These are phyloP conservation scores for Echinarachnius parma DNA, from an alignment of 53 echinoderm and acorn worm genomes.

Conservation along the genomic window DNA sequence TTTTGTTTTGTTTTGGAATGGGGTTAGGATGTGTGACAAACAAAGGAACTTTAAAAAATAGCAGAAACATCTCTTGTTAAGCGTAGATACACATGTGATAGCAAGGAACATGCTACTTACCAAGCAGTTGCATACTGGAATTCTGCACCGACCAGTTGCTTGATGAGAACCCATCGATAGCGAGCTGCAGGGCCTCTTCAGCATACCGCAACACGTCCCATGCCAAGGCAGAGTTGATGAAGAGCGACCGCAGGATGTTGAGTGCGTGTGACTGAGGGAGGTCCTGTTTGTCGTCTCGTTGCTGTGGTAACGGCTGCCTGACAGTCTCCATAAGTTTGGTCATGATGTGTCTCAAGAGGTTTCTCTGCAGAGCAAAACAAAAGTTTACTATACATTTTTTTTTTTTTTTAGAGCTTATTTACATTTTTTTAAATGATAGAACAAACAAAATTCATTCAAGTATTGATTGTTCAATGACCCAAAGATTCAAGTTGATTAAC, in stretches of 20 bases:
- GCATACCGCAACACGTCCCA: conserved; percentile 70
- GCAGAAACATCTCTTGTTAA: too few species aligned
- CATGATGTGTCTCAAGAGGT: conserved; percentile 63
- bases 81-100: too few species aligned
- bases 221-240: conserved; percentile 70
- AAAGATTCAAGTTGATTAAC: too few species aligned
- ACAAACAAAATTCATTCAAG: too few species aligned
- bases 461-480: too few species aligned
- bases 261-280: conserved; percentile 86
- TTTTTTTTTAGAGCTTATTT: too few species aligned
- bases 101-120: conserved; percentile 46
- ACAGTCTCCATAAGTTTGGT: conserved; percentile 63
- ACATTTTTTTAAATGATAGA: too few species aligned
- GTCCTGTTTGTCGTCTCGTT: conserved; percentile 67
- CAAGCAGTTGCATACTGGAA: conserved; percentile 82
- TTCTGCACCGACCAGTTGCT: conserved; percentile 77
- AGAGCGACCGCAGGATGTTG: conserved; percentile 79
- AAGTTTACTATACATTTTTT: too few species aligned
- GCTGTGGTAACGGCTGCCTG: conserved; percentile 57
- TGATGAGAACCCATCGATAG: conserved; percentile 82
- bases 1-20: too few species aligned
- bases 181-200: conserved; percentile 59
- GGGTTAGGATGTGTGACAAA: too few species aligned
- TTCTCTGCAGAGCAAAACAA: too few species aligned
- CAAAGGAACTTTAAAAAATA: too few species aligned